Evolutionary conservation across 2,888 invertebrate species (phyloP).

Genomic region (Pseudanteris insignis): DNA sequence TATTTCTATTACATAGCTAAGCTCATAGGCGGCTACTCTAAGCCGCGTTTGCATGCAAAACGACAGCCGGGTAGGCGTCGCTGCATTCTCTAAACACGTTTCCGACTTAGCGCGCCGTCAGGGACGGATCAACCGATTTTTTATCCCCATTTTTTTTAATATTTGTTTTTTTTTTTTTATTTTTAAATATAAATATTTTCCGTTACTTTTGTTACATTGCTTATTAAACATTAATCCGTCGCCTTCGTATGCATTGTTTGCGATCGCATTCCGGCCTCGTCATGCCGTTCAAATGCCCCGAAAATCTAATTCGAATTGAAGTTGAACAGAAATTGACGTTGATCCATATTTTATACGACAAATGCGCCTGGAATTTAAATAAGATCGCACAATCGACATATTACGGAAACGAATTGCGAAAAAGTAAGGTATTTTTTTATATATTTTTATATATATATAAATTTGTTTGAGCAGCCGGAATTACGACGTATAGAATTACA

Average conservation of each 20-base stretch:
- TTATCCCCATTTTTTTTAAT: too few species aligned
- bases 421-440: too few species aligned
- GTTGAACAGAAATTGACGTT: conserved; percentile 21
- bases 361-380: conserved; percentile 16
- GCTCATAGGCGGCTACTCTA: conserved; percentile 23
- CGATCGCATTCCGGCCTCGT: conserved; percentile 6
- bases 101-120: conserved; percentile 13
- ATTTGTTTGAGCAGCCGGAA: too few species aligned
- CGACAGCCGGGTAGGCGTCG: conserved; percentile 39
- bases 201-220: too few species aligned
- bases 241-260: neutral
- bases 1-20: too few species aligned
- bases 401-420: conserved; percentile 9
- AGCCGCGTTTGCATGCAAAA: conserved; percentile 31
- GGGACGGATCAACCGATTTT: conserved; percentile 7
- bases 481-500: too few species aligned
- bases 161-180: too few species aligned
- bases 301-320: conserved; percentile 11
- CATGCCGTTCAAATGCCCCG: conserved; percentile 1
- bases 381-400: conserved; percentile 8
- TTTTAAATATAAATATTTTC: too few species aligned
- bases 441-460: too few species aligned
- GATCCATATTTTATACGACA: conserved; percentile 26
- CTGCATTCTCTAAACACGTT: conserved; percentile 23
- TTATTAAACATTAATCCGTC: neutral